Conservation (phyloP, 2,113 vertebrate genomes). For the Psephotus haematonotus region DNA sequence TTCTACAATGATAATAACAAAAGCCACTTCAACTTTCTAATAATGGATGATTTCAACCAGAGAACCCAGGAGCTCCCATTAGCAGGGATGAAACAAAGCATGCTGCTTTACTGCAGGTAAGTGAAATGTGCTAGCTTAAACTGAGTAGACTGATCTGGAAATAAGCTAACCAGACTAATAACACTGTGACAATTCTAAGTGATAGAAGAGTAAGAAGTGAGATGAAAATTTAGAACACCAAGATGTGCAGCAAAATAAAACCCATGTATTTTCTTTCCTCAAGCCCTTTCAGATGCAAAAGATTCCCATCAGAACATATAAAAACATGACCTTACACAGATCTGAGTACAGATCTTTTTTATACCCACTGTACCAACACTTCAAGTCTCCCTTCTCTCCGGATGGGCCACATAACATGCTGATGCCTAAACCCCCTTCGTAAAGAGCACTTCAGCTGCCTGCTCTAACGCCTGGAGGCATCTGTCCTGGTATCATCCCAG, state of each 20-base stretch:
- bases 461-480: not conserved
- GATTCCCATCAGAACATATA: not conserved
- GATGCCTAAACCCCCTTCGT: not conserved
- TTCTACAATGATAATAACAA: conserved; percentile 75
- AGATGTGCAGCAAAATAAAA: not conserved
- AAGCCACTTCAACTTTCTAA: not conserved
- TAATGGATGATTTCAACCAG: not conserved
- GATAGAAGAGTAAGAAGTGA: not conserved
- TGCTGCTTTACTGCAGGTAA: not conserved
- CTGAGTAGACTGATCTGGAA: not conserved
- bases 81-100: not conserved
- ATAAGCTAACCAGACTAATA: not conserved
- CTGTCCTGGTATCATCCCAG: not conserved
- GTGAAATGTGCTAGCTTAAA: not conserved
- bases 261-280: not conserved
- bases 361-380: not conserved
- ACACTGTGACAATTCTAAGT: not conserved
- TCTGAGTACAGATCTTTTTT: not conserved
- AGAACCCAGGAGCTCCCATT: not conserved
- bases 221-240: not conserved
- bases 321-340: not conserved
- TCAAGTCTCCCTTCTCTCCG: not conserved
- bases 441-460: not conserved
- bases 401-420: not conserved
- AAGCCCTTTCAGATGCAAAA: not conserved